A percentile compares a stretch with the other conserved stretches of the same genome.
Conservation (phyloP, 2,797 vertebrate species). For the Chiloscyllium punctatum region DNA sequence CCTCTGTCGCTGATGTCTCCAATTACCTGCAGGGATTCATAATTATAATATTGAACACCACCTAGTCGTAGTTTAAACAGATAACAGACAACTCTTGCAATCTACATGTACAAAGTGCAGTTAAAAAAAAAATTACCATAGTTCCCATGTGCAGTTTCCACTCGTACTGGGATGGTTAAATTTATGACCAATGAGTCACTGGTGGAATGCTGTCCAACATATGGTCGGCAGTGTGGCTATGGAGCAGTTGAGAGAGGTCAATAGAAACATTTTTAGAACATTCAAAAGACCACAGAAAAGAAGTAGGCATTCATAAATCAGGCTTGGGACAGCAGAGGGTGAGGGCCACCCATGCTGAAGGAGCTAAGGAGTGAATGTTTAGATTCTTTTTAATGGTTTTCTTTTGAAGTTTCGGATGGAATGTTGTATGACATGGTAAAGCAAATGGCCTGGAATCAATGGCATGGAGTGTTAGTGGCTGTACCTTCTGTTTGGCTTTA, state of each 20-base stretch:
- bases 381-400: background rate
- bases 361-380: background rate
- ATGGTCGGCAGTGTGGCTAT: background rate
- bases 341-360: background rate
- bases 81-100: background rate
- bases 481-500: background rate
- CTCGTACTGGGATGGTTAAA: background rate
- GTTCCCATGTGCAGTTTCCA: background rate
- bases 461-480: background rate
- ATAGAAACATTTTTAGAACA: background rate
- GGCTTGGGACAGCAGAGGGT: background rate
- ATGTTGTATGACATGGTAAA: background rate
- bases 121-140: background rate
- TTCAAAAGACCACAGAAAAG: background rate
- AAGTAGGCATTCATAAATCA: background rate
- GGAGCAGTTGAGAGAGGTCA: background rate
- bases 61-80: background rate
- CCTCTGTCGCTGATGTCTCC: no score
- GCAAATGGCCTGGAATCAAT: background rate
- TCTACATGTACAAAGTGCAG: background rate
- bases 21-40: background rate
- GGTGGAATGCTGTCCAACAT: background rate
- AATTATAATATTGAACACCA: background rate
- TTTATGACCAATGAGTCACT: background rate
- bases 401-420: background rate